Evolutionary conservation across 1,140 invertebrate genomes (phyloP).

Genomic region (Pectinophora gossypiella): DNA sequence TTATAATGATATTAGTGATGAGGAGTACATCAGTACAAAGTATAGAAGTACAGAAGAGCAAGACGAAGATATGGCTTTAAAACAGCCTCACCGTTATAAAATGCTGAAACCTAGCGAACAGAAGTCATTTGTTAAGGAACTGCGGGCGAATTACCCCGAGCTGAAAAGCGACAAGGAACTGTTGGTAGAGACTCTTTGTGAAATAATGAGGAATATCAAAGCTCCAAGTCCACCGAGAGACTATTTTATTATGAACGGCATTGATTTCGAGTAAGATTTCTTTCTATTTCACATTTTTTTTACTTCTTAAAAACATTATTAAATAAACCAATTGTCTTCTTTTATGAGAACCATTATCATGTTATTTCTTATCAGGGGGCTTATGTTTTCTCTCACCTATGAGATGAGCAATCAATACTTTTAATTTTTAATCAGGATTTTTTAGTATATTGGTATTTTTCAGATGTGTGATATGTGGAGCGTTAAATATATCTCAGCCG

Average conservation of each 20-base stretch:
- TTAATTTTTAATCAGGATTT: no score
- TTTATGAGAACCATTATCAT: background rate
- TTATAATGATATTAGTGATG: constrained; percentile 13
- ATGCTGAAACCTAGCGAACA: constrained; percentile 25
- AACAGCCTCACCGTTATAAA: constrained; percentile 9
- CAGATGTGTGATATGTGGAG: constrained; percentile 39
- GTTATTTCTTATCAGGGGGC: background rate
- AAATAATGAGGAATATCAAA: constrained; percentile 47
- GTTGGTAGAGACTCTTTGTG: constrained; percentile 33
- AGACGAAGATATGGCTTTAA: background rate
- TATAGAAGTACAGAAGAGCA: background rate
- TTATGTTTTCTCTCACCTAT: constrained; percentile 2
- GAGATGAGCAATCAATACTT: no score
- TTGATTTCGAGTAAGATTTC: constrained; percentile 45
- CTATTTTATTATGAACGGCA: constrained; percentile 41
- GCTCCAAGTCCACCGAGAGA: constrained; percentile 38
- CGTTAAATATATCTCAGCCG: constrained; percentile 24
- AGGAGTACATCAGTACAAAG: background rate
- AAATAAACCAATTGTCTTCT: background rate
- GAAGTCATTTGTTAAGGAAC: constrained; percentile 45
- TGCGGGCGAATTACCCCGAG: constrained; percentile 40
- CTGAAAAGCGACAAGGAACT: constrained; percentile 30
- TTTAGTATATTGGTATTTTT: no score
- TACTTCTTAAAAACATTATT: no score
- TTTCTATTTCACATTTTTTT: no score